These are phyloP conservation scores for Microtus pennsylvanicus DNA, from an alignment of 2,113 vertebrate species.

Conservation along the genomic window DNA sequence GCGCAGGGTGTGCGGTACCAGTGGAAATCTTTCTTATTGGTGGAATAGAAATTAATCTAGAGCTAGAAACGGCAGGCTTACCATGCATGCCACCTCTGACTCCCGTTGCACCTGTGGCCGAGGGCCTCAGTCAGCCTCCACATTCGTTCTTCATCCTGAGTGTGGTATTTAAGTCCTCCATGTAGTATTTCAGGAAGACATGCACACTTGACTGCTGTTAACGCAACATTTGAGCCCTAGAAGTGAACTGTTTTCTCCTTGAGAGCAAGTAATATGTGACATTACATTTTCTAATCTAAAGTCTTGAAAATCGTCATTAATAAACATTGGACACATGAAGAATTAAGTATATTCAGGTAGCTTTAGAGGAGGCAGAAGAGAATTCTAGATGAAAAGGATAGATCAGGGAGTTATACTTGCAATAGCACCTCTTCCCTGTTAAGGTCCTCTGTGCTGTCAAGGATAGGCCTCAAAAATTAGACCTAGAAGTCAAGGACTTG, in stretches of 20 bases:
- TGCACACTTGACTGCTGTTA: neutral
- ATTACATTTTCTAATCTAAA: neutral
- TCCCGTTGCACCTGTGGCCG: neutral
- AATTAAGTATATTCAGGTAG: constrained; percentile 1
- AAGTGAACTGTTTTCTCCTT: neutral
- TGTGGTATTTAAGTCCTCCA: neutral
- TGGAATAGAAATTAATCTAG: neutral
- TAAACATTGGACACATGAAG: neutral
- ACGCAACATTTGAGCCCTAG: neutral
- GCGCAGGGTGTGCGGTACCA: neutral
- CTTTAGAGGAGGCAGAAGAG: constrained; percentile 22
- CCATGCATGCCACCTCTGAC: neutral
- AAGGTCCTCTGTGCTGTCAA: neutral
- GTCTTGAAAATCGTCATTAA: neutral
- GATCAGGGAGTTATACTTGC: neutral
- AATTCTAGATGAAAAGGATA: neutral
- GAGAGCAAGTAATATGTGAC: neutral
- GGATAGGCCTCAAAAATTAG: neutral
- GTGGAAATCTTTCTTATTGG: neutral
- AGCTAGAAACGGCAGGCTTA: neutral
- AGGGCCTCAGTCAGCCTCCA: neutral
- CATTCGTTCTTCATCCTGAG: neutral
- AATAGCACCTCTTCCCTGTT: neutral
- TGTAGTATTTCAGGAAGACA: neutral
- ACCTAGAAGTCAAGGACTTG: neutral